phyloP scores from a whole-genome alignment of 2,797 vertebrate genomes.

The Sebastiscus albofasciatus region DNA sequence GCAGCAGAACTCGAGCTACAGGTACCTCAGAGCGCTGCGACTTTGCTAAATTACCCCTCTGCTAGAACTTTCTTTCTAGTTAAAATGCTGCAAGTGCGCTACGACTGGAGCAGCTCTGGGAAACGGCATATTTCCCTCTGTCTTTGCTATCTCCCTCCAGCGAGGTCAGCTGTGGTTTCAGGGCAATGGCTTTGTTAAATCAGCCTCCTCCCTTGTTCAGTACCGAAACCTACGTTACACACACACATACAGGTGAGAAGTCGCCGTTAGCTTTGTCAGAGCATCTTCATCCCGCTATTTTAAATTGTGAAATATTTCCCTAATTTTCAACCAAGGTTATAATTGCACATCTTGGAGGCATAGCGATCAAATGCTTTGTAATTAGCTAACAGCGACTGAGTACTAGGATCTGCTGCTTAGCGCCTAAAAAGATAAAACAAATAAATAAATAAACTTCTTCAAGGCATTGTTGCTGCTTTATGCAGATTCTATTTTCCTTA shows the following conservation, averaged over 20 bases:
- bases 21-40: constrained; percentile 35
- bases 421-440: constrained; percentile 64
- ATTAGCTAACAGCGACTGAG: constrained; percentile 70
- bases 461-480: constrained; percentile 77
- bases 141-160: constrained; percentile 50
- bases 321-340: constrained; percentile 71
- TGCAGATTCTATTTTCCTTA: constrained; percentile 80
- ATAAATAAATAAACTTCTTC: constrained; percentile 77
- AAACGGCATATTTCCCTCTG: constrained; percentile 40
- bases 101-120: constrained; percentile 41
- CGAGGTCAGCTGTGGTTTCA: constrained; percentile 61
- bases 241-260: constrained; percentile 53
- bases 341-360: constrained; percentile 71
- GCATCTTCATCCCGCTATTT: constrained; percentile 60
- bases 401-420: constrained; percentile 55
- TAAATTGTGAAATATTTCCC: constrained; percentile 75
- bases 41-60: constrained; percentile 50
- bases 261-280: constrained; percentile 60
- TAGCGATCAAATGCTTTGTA: constrained; percentile 77
- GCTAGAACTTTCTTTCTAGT: constrained; percentile 55
- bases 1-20: constrained; percentile 51
- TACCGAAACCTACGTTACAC: neutral
- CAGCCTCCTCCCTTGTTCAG: constrained; percentile 35
- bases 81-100: constrained; percentile 49
- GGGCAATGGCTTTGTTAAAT: constrained; percentile 57